Percentiles rank a stretch among this genome's conserved stretches.
Evolutionary conservation across 2,113 vertebrate species (phyloP).

Genomic region (Lathamus discolor): DNA sequence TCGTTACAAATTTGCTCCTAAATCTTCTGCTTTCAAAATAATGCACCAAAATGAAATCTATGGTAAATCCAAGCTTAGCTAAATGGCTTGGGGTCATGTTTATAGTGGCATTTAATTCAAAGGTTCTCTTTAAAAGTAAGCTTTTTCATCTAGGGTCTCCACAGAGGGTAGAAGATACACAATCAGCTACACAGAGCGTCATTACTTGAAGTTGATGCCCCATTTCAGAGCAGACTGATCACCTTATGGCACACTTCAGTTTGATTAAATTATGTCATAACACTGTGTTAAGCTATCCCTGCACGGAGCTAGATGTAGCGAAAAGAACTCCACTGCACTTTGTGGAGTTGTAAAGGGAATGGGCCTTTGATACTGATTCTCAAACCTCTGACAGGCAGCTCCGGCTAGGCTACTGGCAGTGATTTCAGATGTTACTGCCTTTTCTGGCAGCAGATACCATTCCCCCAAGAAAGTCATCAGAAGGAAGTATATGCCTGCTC

Average conservation of each 20-base stretch:
- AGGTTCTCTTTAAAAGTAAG: neutral
- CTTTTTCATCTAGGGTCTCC: neutral
- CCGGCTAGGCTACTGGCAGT: neutral
- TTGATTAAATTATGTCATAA: neutral
- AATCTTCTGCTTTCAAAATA: neutral
- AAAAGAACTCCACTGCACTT: neutral
- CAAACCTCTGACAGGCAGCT: neutral
- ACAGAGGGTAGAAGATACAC: neutral
- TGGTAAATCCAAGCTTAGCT: neutral
- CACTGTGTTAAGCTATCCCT: neutral
- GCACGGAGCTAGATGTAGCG: neutral
- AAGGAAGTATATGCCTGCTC: neutral
- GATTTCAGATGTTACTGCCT: neutral
- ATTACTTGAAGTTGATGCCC: neutral
- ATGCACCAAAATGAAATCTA: neutral
- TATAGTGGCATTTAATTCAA: neutral
- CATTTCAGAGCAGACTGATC: neutral
- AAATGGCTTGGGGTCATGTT: neutral
- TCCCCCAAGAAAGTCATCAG: neutral
- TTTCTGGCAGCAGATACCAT: neutral
- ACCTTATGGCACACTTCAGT: neutral
- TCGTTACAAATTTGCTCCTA: neutral
- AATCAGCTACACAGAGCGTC: neutral
- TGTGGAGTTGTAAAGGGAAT: neutral
- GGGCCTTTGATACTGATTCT: neutral